A percentile compares a stretch with the other conserved stretches of the same genome.
Evolutionary conservation across 2,797 vertebrate species (phyloP).

Genomic region (Gallinago stenura): DNA sequence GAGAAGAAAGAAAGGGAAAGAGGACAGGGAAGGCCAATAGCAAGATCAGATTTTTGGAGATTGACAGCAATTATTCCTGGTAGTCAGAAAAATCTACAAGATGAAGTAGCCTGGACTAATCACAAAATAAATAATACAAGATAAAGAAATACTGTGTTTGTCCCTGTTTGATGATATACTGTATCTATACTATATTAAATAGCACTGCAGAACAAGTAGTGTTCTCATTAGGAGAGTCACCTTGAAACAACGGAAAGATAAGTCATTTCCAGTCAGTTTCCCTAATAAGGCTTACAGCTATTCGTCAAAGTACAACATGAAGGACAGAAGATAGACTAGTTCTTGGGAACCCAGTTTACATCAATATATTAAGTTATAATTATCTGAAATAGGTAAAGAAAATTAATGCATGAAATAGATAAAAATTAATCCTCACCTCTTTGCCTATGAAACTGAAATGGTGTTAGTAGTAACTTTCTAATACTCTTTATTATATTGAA

Average conservation of each 20-base stretch:
- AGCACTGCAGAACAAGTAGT: slow-evolving; percentile 3
- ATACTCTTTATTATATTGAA: background rate
- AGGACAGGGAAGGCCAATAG: background rate
- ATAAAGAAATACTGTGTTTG: background rate
- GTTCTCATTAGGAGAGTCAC: slow-evolving; percentile 38
- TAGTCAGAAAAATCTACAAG: background rate
- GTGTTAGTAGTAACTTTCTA: background rate
- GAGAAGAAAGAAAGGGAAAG: background rate
- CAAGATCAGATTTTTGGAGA: background rate
- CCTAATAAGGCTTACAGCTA: slow-evolving; percentile 3
- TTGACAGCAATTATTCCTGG: background rate
- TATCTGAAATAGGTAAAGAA: background rate
- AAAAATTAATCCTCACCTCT: background rate
- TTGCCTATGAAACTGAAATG: background rate
- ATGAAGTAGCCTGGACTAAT: background rate
- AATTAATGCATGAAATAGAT: background rate
- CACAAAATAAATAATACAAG: background rate
- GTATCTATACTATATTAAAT: background rate
- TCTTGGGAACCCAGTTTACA: background rate
- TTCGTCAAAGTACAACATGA: background rate
- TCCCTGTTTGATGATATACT: background rate
- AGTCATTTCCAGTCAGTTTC: slow-evolving; percentile 41
- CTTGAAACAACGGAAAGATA: slow-evolving; percentile 40
- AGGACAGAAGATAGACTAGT: background rate
- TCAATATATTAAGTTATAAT: background rate